Evolutionary conservation across 1,140 invertebrate genomes (phyloP).

Genomic region (Dendroctonus ponderosae): DNA sequence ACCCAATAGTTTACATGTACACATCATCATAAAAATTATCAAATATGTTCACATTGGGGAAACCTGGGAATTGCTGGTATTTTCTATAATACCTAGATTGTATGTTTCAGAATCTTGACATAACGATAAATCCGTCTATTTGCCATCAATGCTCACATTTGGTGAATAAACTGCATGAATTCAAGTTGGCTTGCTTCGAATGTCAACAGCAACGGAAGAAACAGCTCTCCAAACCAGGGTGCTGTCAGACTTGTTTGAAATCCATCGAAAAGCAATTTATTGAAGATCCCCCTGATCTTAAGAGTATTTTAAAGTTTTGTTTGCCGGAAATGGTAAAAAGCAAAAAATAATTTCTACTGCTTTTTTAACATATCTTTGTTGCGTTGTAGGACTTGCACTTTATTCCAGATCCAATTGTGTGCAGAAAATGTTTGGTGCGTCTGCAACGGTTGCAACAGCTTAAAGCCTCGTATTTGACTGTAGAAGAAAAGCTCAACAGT

Average conservation of each 20-base stretch:
- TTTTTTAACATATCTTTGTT: background rate
- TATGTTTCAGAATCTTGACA: background rate
- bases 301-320: too few species aligned
- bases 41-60: too few species aligned
- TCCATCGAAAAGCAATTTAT: too few species aligned
- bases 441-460: conserved; percentile 12
- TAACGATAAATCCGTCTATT: background rate
- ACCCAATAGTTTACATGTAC: too few species aligned
- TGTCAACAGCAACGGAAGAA: background rate
- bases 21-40: too few species aligned
- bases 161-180: conserved; percentile 2
- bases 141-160: conserved; percentile 3
- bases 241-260: too few species aligned
- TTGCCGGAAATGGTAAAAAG: conserved; percentile 12
- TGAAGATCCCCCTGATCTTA: too few species aligned
- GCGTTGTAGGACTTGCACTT: conserved; percentile 14
- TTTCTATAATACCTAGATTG: too few species aligned
- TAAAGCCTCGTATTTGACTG: conserved; percentile 7
- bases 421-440: conserved; percentile 3
- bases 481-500: conserved; percentile 10
- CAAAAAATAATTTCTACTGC: too few species aligned
- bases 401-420: conserved; percentile 9
- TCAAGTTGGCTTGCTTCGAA: background rate
- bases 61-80: too few species aligned
- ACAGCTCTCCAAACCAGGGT: background rate